Conservation (phyloP, 2,113 vertebrate genomes). For the Actenoides lindsayi region DNA sequence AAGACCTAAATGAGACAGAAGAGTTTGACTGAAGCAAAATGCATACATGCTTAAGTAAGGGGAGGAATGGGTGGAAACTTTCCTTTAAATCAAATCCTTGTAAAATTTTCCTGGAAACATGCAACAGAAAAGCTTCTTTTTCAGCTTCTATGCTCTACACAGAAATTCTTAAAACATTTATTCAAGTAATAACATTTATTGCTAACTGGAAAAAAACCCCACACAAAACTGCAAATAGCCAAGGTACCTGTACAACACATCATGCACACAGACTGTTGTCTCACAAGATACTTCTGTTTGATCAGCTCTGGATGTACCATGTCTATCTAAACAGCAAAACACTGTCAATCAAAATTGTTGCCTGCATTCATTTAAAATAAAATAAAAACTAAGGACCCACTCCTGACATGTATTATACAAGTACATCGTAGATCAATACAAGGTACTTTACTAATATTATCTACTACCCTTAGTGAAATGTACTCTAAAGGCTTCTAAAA, state of each 20-base stretch:
- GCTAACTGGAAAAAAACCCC: background rate
- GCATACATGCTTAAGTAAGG: background rate
- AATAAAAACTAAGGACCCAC: background rate
- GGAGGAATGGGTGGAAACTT: background rate
- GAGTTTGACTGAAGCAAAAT: background rate
- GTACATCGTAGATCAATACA: background rate
- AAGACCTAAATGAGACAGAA: constrained; percentile 75
- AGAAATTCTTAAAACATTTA: background rate
- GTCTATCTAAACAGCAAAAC: background rate
- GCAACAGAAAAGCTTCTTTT: background rate
- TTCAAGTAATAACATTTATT: background rate
- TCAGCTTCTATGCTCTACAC: background rate
- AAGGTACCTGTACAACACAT: background rate
- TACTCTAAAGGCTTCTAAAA: background rate
- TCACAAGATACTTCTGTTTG: background rate
- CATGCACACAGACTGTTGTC: background rate
- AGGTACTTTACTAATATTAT: background rate
- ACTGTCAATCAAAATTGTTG: background rate
- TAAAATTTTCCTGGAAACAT: background rate
- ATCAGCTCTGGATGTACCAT: background rate
- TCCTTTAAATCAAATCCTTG: background rate
- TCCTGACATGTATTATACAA: background rate
- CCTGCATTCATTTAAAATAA: background rate
- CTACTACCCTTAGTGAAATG: background rate
- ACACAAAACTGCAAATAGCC: background rate